These are phyloP conservation scores for Drosophila kambysellisi DNA, from an alignment of 2,888 invertebrate genomes.

Conservation along the genomic window DNA sequence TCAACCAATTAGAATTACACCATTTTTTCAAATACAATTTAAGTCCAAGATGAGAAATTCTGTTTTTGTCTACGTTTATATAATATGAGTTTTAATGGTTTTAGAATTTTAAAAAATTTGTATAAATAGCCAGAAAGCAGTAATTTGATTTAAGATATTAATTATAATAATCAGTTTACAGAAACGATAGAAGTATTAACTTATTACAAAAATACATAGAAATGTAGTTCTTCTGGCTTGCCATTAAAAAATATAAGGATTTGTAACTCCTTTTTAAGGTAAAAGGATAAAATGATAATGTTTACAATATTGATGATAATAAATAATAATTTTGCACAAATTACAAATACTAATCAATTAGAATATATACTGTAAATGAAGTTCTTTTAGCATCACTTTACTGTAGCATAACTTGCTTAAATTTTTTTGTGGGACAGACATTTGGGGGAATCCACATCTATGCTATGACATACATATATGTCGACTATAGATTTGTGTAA, in stretches of 20 bases:
- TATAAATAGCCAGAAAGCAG: not conserved
- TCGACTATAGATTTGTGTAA: conserved; percentile 34
- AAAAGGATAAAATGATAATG: not conserved
- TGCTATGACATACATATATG: conserved; percentile 46
- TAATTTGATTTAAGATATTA: not conserved
- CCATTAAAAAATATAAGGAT: no score
- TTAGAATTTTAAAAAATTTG: no score
- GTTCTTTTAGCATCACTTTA: not conserved
- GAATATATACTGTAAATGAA: no score
- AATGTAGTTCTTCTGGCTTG: not conserved
- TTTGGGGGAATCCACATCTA: conserved; percentile 58
- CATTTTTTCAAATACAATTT: no score
- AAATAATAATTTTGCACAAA: not conserved
- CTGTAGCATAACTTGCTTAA: conserved; percentile 30
- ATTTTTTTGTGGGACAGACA: conserved; percentile 37
- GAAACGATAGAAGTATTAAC: not conserved
- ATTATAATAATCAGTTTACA: not conserved
- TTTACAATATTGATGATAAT: not conserved
- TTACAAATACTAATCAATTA: not conserved
- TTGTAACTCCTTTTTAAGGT: not conserved
- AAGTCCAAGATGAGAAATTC: no score
- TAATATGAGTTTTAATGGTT: no score
- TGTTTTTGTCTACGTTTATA: no score
- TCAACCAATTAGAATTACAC: not conserved
- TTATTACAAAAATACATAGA: not conserved